Evolutionary conservation across 2,888 invertebrate genomes (phyloP), one percentile per base, ranked within the genome.

Genomic region (Axea sp.): DNA sequence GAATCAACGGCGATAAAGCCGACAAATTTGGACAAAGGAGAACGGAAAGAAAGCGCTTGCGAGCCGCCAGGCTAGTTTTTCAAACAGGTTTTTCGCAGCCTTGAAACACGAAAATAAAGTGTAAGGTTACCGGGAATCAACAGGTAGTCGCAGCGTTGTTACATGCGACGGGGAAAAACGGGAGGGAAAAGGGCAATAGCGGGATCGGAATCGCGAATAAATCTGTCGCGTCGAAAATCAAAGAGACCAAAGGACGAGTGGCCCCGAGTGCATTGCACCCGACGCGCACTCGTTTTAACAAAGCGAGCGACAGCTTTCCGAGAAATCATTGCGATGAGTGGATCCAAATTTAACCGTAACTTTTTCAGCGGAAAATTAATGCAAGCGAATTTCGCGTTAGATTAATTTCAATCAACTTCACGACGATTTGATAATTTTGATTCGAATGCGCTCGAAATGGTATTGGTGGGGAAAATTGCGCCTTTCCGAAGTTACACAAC

Each of bases 81-180:
- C 69, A 64, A 71, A 71, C 71, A 39, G 71, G 71, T 71, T 71
- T 62, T 71, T 71, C 71, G 71, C 55, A 71, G 43, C 71, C 71
- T 71, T 71, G 71, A 64, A 55, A 49, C 41, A 71, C 62, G 57
- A 72, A 72, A 64, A 72, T 72, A 64, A 72, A 72, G 71, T 72
- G 24, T 72, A 72, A 72, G 51, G 71, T 72, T 72, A 72, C 71
- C 30, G 64, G 49, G 71, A 72, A 72, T 64, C 71, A 72, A 72
- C 71, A 72, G 71, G 71, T 72, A 72, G 64, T 51, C 37, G 49
- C 14, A 49, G 45, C 33, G 51, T 17, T 8, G 62, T 55, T 41
- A 39, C 59, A 37, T 41, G 49, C 47, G 51, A 19, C 43, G 30
- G 35, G 11, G 51, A 49, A 49, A 49, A 49, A 19, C 39, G 57